Evolutionary conservation across 1,140 invertebrate species (phyloP), one percentile per base, ranked within the genome.

Genomic region (Bombus pyrosoma): DNA sequence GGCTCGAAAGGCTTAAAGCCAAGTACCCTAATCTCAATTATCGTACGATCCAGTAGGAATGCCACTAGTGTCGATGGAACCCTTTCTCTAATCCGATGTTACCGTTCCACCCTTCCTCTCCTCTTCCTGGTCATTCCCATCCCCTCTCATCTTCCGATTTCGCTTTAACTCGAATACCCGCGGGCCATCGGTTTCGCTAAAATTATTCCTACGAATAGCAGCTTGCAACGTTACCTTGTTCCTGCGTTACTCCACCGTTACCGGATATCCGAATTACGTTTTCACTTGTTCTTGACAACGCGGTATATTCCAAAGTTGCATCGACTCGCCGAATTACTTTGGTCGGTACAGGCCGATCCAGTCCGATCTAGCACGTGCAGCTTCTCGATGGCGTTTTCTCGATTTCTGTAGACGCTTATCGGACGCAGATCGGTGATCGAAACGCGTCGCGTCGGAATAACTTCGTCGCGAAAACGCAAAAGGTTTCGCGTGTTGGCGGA

Each of bases 161-260:
- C 83, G 78, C 72, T 83, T 90, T 93, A 93, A 93, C 92, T 93
- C 88, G 89, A 92, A 92, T 91, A 88, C 84, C 92, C 89, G 90
- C 91, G 86, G 88, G 92, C 86, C 81, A 87, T 75, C 85, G 76
- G 87, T 91, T 91, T 91, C 83, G 66, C 85, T 80, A 57, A 87
- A 92, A 93, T 92, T 92, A 93, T 90, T 88, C 87, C 62, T n/a
- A 47, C 34, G 25, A 57, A 8, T 43, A 34, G 43, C 18, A 43
- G 37, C 4, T 73, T 43, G n/a, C 12, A n/a, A 37, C 9, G 10
- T 75, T 37, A 37, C 18, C 25, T 15, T 5, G 71, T 22, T 1
- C 1, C 57, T 47, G 18, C 47, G 47, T 53, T 53, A 62, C 32
- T 15, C 15, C 53, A 0, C 43, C 18, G 12, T 32, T 39, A 25